These are phyloP conservation scores for Melanotaenia parkinsoni DNA, from an alignment of 2,797 vertebrate genomes.

Conservation along the genomic window DNA sequence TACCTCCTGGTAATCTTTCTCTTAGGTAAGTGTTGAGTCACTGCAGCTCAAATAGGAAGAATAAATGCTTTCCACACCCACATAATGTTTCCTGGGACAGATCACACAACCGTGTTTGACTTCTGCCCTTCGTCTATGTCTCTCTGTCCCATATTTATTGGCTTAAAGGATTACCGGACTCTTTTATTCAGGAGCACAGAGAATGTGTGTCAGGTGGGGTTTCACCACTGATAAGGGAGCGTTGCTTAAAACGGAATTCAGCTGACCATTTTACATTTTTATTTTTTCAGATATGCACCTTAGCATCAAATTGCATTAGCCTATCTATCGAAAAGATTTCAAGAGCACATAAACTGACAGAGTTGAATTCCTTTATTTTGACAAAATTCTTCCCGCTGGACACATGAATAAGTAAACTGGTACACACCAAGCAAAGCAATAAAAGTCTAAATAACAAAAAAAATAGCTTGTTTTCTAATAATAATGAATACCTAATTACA, in stretches of 20 bases:
- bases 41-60: slow-evolving; percentile 27
- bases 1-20: slow-evolving; percentile 9
- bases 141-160: slow-evolving; percentile 69
- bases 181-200: slow-evolving; percentile 60
- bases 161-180: slow-evolving; percentile 77
- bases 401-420: neutral
- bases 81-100: slow-evolving; percentile 28
- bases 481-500: neutral
- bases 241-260: slow-evolving; percentile 46
- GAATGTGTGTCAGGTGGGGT: slow-evolving; percentile 46
- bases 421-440: neutral
- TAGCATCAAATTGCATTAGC: slow-evolving; percentile 21
- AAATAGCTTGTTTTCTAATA: neutral
- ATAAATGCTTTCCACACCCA: slow-evolving; percentile 34
- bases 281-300: slow-evolving; percentile 29
- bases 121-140: slow-evolving; percentile 57
- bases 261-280: slow-evolving; percentile 40
- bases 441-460: neutral
- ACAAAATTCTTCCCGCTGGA: neutral
- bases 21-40: slow-evolving; percentile 47
- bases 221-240: slow-evolving; percentile 30
- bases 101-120: slow-evolving; percentile 45
- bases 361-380: too few species aligned
- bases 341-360: neutral
- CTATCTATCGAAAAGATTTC: neutral